Base-by-base conservation (phyloP, 2,888 invertebrate species). In the Eremobia ochroleuca region DNA sequence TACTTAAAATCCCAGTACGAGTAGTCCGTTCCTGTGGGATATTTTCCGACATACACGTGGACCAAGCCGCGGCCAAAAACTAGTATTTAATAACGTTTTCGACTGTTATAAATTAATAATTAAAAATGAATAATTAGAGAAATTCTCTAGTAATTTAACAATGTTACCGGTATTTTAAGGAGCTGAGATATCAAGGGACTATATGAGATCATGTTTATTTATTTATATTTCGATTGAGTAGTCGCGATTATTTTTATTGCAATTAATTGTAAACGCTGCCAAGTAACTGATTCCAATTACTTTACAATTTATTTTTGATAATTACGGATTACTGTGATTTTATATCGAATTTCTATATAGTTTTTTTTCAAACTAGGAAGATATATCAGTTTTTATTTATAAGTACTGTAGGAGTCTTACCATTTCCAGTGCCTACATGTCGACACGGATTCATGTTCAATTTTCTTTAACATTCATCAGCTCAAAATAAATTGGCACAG, bases 21-120 rank as follows among this genome's bases (percentile, higher is more conserved):
- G 46, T 46, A 21, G 18, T 46, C 18, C 18, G 46, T 6, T 46
- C 46, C 21, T 21, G 8, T 49, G 49, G 46, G 8, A 49, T 21
- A 49, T 21, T 49, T 49, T 49, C 49, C 8, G 21, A 49, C 49
- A 21, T 8, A 6, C 8, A 49, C 21, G 21, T 49, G 21, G 21
- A 21, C 8, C 21, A 49, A 21, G 49, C 21, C 49, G 2, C 21
- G 49, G 49, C 2, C 21, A 49, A 43, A 43, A 21, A 21, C 21
- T 49, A 8, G 49, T 76, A 49, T 74, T 61, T 69, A 72, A 62
- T 72, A 25, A 37, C 40, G 82, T 85, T 78, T 83, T 71, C 67
- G 73, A 79, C 85, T 78, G 66, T 76, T 34, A 64, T n/a, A n/a
- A n/a, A n/a, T n/a, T n/a, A n/a, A n/a, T n/a, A n/a, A n/a, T n/a